Evolutionary conservation across 1,140 invertebrate species (phyloP).

Genomic region (Vanessa atalanta): DNA sequence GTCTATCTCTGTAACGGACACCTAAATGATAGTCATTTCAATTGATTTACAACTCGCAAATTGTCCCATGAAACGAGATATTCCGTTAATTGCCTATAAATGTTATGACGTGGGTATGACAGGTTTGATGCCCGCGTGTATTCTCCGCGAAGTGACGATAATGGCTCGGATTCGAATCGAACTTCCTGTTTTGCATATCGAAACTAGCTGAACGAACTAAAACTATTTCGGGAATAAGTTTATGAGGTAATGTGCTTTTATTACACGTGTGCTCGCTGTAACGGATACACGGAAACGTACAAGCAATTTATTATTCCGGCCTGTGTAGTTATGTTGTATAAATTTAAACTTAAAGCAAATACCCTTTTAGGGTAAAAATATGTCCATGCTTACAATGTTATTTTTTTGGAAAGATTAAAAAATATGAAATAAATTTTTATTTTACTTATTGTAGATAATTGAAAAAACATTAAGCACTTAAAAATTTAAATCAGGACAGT

Average conservation of each 20-base stretch:
- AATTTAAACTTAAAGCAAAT: no score
- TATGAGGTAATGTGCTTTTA: slow-evolving; percentile 5
- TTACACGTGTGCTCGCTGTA: neutral
- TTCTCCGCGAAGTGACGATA: slow-evolving; percentile 11
- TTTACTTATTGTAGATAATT: no score
- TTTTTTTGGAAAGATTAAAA: no score
- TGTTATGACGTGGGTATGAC: slow-evolving; percentile 33
- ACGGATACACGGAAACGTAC: neutral
- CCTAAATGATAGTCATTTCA: slow-evolving; percentile 2
- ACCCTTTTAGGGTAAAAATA: no score
- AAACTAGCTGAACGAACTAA: slow-evolving; percentile 4
- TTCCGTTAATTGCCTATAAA: slow-evolving; percentile 23
- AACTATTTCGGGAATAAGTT: slow-evolving; percentile 11
- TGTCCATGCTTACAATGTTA: no score
- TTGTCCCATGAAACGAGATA: slow-evolving; percentile 14
- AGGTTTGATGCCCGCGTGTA: slow-evolving; percentile 26
- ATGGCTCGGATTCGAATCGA: slow-evolving; percentile 16
- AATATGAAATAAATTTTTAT: no score
- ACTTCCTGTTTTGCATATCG: slow-evolving; percentile 23
- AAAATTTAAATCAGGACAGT: no score
- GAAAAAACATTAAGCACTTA: no score
- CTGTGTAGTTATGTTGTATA: neutral
- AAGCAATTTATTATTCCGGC: neutral
- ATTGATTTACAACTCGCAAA: slow-evolving; percentile 13
- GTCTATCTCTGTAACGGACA: slow-evolving; percentile 4